Conservation (phyloP, 2,113 vertebrate species). For the Rutilus rutilus region DNA sequence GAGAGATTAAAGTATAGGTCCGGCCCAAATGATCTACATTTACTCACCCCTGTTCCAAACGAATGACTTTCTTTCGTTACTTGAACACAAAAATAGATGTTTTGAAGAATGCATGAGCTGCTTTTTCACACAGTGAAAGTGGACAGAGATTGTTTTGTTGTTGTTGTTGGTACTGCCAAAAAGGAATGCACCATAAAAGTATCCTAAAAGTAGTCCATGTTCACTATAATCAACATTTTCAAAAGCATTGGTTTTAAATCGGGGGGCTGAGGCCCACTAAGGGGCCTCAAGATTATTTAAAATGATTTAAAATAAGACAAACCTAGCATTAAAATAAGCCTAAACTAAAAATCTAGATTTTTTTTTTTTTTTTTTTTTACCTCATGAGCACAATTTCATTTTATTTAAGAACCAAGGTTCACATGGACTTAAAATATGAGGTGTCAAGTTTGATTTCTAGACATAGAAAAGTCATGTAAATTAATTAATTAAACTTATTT, state of each 20-base stretch:
- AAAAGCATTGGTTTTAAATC: background rate
- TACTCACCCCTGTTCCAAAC: background rate
- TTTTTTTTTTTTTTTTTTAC: background rate
- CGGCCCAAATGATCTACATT: too few species aligned
- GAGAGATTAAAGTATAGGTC: too few species aligned
- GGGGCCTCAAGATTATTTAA: background rate
- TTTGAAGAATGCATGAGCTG: background rate
- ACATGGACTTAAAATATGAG: background rate
- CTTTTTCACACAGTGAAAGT: too few species aligned
- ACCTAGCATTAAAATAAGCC: background rate
- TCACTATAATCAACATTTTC: background rate
- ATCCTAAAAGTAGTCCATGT: background rate
- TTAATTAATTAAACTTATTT: too few species aligned
- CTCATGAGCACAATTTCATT: background rate
- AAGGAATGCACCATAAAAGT: background rate
- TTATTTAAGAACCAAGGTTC: background rate
- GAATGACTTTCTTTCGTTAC: background rate
- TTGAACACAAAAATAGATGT: background rate
- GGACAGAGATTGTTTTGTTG: too few species aligned
- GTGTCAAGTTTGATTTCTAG: background rate
- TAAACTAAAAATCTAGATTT: background rate
- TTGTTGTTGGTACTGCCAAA: background rate
- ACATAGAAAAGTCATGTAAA: background rate
- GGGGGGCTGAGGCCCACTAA: background rate
- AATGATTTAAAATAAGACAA: background rate